Evolutionary conservation across 1,140 invertebrate species (phyloP), one percentile per base, ranked within the genome.

Genomic region (Halyomorpha halys): DNA sequence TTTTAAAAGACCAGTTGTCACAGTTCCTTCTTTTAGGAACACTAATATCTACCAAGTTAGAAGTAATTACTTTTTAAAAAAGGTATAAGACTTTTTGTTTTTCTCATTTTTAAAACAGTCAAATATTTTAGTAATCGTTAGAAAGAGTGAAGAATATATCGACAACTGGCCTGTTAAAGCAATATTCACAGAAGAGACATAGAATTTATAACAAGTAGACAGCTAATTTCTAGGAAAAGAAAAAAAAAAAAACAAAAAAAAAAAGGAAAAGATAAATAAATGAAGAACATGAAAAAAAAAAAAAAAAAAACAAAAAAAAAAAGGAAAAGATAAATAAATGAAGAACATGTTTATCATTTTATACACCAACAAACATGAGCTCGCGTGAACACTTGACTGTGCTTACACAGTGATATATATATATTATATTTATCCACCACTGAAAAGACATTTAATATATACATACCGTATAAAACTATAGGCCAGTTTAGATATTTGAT

Each of bases 381-480:
- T 56, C 19, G 23, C 19, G 23, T 25, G 53, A 56, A 56, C 18
- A 56, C 53, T 56, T 25, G 53, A 39, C 34, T 56, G 53, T 56
- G 18, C 47, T 49, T 49, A 49, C 47, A 49, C n/a, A 19, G n/a
- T 49, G n/a, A 27, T 59, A 23, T 59, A 23, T 8, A 11, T 59
- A 25, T 19, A 39, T 18, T 39, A 21, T 39, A 39, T 60, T 60
- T 60, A 53, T 60, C 30, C 59, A 60, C 53, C 53, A 56, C 53
- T 56, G 53, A 56, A 53, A 39, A 60, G n/a, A 60, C 44, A 60
- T 53, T 60, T 4, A n/a, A 60, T 60, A 60, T 60, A 60, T 60
- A 60, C 44, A 60, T 60, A 60, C 34, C 30, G 64, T 65, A 65
- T 65, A 65, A 65, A 65, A 65, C 59, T 65, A 65, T 65, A 65